Evolutionary conservation across 2,888 invertebrate species (phyloP), one percentile per base, ranked within the genome.

Genomic region (Euclidia mi): DNA sequence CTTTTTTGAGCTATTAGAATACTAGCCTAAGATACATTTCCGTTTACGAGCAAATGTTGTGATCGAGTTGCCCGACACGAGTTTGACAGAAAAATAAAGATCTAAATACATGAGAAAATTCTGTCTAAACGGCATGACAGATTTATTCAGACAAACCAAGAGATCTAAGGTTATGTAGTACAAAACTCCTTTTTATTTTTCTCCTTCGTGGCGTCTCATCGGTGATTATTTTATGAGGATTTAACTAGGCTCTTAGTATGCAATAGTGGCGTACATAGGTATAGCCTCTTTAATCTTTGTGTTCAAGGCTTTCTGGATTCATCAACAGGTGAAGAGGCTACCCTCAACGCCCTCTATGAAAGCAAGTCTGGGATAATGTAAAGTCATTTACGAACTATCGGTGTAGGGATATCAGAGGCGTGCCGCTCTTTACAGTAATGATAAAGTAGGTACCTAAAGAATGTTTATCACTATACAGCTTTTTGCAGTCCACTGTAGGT

Each of bases 181-280:
- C 50, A 52, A 58, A 59, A 53, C 56, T 41, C 55, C 51, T 53
- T 65, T 49, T 51, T 25, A 18, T 41, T n/a, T n/a, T n/a, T n/a
- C n/a, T n/a, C n/a, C n/a, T n/a, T n/a, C 38, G 60, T 48, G 14
- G 48, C 46, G 53, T 56, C 48, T 67, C 46, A 10, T 1, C 20
- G 28, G 37, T 71, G 68, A 53, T 67, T 70, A 60, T 71, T 71
- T 71, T 68, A 71, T 65, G 71, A 61, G 68, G 50, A 55, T 61
- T 67, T 61, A 68, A 71, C 53, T 65, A 58, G 49, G 42, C 52
- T 15, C 52, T 57, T 51, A 68, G 61, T 68, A 58, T 48, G 56
- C 52, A 56, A 45, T 46, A 49, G 51, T 55, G 38, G 31, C 6
- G 48, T 55, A 20, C 42, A 41, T 46, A n/a, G n/a, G n/a, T n/a